Percentiles rank a stretch among this genome's conserved stretches.
Evolutionary conservation across 2,888 invertebrate genomes (phyloP).

Genomic region (Chymomyza fuscimana): DNA sequence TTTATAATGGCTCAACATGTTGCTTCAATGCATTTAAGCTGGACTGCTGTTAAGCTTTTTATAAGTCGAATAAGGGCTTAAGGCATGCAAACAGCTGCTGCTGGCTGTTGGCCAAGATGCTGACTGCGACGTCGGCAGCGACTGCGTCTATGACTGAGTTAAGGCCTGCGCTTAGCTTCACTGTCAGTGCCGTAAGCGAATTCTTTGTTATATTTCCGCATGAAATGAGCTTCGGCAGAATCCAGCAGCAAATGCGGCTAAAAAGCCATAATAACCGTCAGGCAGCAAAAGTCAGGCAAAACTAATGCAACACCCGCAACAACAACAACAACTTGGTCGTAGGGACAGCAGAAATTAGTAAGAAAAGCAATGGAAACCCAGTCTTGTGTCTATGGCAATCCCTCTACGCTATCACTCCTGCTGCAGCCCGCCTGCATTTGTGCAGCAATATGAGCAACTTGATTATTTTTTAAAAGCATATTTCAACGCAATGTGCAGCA

Average conservation of each 20-base stretch:
- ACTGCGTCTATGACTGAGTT: neutral
- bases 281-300: slow-evolving; percentile 2
- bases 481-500: slow-evolving; percentile 40
- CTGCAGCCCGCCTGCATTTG: neutral
- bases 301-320: neutral
- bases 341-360: slow-evolving; percentile 36
- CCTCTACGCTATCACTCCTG: neutral
- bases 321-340: slow-evolving; percentile 15
- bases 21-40: slow-evolving; percentile 8
- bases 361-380: slow-evolving; percentile 21
- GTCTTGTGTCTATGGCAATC: slow-evolving; percentile 2
- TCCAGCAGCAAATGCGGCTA: slow-evolving; percentile 27
- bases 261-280: slow-evolving; percentile 25
- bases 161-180: neutral
- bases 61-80: neutral
- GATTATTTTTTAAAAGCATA: slow-evolving; percentile 71
- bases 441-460: slow-evolving; percentile 51
- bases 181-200: slow-evolving; percentile 1
- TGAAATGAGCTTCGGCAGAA: slow-evolving; percentile 31
- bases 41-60: slow-evolving; percentile 1
- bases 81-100: neutral
- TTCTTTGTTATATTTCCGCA: slow-evolving; percentile 43
- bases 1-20: neutral
- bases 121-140: neutral
- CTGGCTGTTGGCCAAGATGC: neutral